Percentiles rank a stretch among this genome's conserved stretches.
Conservation (phyloP, 2,888 invertebrate species). For the Antitype chi region DNA sequence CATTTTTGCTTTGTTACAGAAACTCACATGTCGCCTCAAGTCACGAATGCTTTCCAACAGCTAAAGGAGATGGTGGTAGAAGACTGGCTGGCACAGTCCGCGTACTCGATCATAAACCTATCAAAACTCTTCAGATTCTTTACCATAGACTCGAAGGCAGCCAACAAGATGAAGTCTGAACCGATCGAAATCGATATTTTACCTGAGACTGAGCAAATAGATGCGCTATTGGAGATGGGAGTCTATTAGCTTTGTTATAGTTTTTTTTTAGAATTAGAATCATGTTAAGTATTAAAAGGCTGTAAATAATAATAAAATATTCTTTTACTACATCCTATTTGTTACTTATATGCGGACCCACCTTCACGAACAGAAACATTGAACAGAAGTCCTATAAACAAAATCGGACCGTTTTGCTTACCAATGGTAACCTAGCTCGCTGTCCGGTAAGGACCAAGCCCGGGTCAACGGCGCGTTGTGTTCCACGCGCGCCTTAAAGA, state of each 20-base stretch:
- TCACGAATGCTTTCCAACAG: conserved; percentile 90
- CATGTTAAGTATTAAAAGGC: conserved; percentile 58
- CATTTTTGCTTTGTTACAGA: conserved; percentile 82
- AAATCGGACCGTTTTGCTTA: no score
- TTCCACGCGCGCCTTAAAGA: no score
- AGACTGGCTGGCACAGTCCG: conserved; percentile 92
- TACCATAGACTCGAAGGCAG: conserved; percentile 78
- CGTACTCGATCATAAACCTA: conserved; percentile 92
- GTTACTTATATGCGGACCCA: not conserved
- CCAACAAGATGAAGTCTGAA: conserved; percentile 77
- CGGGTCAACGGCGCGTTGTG: no score
- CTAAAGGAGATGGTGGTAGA: conserved; percentile 92
- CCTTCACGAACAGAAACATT: not conserved
- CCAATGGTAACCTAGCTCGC: no score
- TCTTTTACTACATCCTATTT: conserved; percentile 14
- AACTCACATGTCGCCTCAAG: conserved; percentile 86
- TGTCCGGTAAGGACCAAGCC: no score
- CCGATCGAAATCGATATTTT: conserved; percentile 85
- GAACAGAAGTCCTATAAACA: not conserved
- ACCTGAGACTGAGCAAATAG: conserved; percentile 87
- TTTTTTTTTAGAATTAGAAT: conserved; percentile 49
- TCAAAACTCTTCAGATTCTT: conserved; percentile 90
- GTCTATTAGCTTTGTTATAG: conserved; percentile 72
- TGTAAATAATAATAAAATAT: conserved; percentile 64
- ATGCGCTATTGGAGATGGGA: conserved; percentile 86